Evolutionary conservation across 2,113 vertebrate species (phyloP).

Genomic region (Zosterops lateralis): DNA sequence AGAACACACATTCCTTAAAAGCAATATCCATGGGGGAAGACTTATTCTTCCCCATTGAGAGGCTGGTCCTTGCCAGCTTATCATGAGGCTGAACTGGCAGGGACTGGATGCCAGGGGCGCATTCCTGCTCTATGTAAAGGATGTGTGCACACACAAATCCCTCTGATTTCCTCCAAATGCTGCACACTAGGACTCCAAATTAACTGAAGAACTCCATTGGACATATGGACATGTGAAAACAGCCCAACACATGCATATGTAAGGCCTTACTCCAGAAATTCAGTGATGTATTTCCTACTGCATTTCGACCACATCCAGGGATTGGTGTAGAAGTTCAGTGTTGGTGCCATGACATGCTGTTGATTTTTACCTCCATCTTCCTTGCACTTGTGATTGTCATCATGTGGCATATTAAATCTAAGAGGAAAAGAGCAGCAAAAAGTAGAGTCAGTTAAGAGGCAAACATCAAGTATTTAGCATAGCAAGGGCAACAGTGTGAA

Average conservation of each 20-base stretch:
- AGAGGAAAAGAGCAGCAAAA: neutral
- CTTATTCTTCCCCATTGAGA: slow-evolving; percentile 37
- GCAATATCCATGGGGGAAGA: slow-evolving; percentile 40
- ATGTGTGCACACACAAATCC: neutral
- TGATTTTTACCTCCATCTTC: slow-evolving; percentile 93
- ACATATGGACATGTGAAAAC: neutral
- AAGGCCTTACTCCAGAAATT: slow-evolving; percentile 94
- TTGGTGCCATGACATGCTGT: slow-evolving; percentile 97
- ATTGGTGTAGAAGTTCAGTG: slow-evolving; percentile 94
- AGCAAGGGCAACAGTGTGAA: neutral
- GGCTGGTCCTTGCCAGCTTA: slow-evolving; percentile 39
- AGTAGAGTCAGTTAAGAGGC: neutral
- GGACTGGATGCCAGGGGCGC: neutral
- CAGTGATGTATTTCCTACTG: slow-evolving; percentile 97
- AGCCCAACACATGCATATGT: neutral
- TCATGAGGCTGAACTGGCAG: slow-evolving; percentile 44
- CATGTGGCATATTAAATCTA: slow-evolving; percentile 99
- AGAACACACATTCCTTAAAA: slow-evolving; percentile 40
- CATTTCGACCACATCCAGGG: slow-evolving; percentile 99
- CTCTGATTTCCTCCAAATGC: neutral
- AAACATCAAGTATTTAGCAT: neutral
- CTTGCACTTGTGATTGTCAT: slow-evolving; percentile 96
- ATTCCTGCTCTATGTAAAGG: slow-evolving; percentile 38
- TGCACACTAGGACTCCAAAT: neutral
- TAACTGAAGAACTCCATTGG: neutral